Conservation (phyloP, 2,113 vertebrate species). For the Rallus limicola region DNA sequence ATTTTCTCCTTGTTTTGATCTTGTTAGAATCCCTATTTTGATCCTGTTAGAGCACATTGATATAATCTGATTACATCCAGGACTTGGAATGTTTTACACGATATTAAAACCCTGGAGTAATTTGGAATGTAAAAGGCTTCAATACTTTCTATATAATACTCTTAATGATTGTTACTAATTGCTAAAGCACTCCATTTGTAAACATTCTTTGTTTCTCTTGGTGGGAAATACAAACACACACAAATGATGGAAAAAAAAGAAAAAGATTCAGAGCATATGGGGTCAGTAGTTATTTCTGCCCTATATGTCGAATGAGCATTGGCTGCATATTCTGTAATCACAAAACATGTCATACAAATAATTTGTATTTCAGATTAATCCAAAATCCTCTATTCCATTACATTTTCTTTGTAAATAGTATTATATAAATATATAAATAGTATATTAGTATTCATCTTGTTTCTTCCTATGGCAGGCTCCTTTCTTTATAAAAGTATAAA, state of each 20-base stretch:
- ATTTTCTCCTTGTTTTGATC: not conserved
- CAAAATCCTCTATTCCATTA: not conserved
- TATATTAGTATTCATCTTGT: not conserved
- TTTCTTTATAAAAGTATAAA: not conserved
- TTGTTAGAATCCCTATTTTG: not conserved
- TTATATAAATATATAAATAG: not conserved
- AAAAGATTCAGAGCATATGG: not conserved
- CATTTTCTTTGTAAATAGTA: not conserved
- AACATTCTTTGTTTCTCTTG: not conserved
- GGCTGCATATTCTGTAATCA: rapidly evolving
- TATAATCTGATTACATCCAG: not conserved
- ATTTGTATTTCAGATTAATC: not conserved
- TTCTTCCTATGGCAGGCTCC: not conserved
- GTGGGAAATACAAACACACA: not conserved
- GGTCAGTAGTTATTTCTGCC: not conserved
- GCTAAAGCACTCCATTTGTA: not conserved
- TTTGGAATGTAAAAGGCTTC: not conserved
- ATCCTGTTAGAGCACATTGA: not conserved
- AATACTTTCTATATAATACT: not conserved
- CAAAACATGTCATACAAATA: not conserved
- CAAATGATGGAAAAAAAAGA: not conserved
- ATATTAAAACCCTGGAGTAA: not conserved
- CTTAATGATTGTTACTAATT: not conserved
- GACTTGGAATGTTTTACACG: not conserved
- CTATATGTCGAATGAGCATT: not conserved